A percentile compares a stretch with the other conserved stretches of the same genome.
Evolutionary conservation across 1,140 invertebrate species (phyloP).

Genomic region (Drosophila cardini): DNA sequence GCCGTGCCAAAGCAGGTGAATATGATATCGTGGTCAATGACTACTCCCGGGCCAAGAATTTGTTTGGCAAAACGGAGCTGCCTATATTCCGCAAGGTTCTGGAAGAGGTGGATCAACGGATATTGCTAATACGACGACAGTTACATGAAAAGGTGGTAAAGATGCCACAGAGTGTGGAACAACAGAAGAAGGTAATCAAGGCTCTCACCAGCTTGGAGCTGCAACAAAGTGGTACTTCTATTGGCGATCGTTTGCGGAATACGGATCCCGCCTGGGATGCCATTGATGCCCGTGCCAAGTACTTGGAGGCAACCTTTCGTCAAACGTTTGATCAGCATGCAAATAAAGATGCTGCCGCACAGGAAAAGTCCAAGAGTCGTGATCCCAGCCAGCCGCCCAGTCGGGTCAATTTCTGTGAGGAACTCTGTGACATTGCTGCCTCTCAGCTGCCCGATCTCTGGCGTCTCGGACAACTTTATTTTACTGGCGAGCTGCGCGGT

Average conservation of each 20-base stretch:
- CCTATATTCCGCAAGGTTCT: constrained; percentile 94
- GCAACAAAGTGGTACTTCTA: constrained; percentile 75
- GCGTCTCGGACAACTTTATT: constrained; percentile 95
- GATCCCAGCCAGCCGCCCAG: constrained; percentile 72
- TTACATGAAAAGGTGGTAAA: constrained; percentile 93
- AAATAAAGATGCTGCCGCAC: constrained; percentile 64
- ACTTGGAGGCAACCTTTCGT: constrained; percentile 87
- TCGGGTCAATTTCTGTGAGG: constrained; percentile 82
- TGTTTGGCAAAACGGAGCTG: constrained; percentile 98
- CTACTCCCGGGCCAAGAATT: constrained; percentile 97
- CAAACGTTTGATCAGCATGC: constrained; percentile 78
- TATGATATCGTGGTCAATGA: constrained; percentile 99
- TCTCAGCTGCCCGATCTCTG: constrained; percentile 90
- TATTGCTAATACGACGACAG: constrained; percentile 92
- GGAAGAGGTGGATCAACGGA: constrained; percentile 95
- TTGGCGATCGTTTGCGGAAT: constrained; percentile 71
- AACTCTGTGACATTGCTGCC: constrained; percentile 82
- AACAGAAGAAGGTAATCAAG: constrained; percentile 96
- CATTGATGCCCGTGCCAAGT: constrained; percentile 92
- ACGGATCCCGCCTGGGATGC: constrained; percentile 96
- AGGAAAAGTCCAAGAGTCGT: constrained; percentile 74
- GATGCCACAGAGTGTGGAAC: constrained; percentile 95
- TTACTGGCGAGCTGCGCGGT: constrained; percentile 92
- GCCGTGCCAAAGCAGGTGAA: constrained; percentile 96
- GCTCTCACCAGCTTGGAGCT: constrained; percentile 89